phyloP scores from a whole-genome alignment of 2,797 vertebrate genomes.

The Austrolebias charrua region DNA sequence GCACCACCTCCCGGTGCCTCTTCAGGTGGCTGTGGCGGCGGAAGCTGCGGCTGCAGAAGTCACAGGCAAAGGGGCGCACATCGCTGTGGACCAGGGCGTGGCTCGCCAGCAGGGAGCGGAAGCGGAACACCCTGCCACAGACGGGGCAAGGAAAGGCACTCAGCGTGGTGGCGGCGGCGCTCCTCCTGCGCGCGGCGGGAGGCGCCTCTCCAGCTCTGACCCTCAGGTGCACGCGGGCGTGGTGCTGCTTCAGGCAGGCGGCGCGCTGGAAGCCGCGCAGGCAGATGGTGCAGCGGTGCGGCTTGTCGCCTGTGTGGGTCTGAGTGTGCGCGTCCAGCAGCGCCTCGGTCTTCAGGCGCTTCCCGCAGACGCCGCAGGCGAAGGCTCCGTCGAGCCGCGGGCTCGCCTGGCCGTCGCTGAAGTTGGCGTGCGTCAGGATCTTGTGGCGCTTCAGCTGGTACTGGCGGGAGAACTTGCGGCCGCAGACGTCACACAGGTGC shows the following conservation, averaged over 20 bases:
- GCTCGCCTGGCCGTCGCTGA: accelerated
- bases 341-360: conserved; percentile 35
- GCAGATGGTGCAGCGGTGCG: conserved; percentile 54
- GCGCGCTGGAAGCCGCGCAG: conserved; percentile 52
- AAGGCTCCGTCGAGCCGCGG: accelerated
- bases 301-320: conserved; percentile 42
- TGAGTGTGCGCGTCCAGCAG: conserved; percentile 42
- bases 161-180: accelerated
- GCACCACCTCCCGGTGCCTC: conserved; percentile 58
- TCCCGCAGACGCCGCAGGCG: conserved; percentile 48
- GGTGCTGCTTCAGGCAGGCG: conserved; percentile 61
- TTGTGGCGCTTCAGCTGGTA: conserved; percentile 68
- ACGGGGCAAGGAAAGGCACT: conserved; percentile 42
- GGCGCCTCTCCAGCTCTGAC: accelerated
- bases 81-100: conserved; percentile 62
- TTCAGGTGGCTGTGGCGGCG: conserved; percentile 67
- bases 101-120: conserved; percentile 56
- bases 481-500: conserved; percentile 69
- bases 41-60: conserved; percentile 65
- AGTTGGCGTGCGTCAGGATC: conserved; percentile 42
- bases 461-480: conserved; percentile 60
- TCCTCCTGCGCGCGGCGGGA: background rate
- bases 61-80: conserved; percentile 49
- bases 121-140: conserved; percentile 53
- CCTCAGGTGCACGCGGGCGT: conserved; percentile 49